Conservation (phyloP, 2,113 vertebrate species). For the Eupsittula cactorum region DNA sequence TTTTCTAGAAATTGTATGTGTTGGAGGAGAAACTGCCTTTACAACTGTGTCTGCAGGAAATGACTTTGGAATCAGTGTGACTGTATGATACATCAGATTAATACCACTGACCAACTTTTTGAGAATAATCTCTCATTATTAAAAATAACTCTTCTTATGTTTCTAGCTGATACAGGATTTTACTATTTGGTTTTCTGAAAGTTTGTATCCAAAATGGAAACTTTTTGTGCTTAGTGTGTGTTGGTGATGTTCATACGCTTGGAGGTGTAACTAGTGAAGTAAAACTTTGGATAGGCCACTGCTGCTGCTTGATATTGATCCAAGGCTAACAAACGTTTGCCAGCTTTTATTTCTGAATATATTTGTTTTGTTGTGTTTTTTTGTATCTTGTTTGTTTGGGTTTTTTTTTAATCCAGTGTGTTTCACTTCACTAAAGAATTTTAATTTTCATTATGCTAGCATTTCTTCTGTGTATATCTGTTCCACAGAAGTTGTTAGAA, state of each 20-base stretch:
- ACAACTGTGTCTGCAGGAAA: neutral
- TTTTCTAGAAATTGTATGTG: neutral
- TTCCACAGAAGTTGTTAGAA: neutral
- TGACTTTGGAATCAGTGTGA: neutral
- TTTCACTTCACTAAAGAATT: neutral
- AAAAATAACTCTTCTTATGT: neutral
- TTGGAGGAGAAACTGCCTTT: neutral
- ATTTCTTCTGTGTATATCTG: neutral
- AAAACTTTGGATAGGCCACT: neutral
- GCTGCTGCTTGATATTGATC: neutral
- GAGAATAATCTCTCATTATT: neutral
- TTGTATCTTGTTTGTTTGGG: neutral
- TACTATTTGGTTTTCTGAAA: neutral
- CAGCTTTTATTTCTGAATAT: neutral
- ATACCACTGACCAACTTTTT: neutral
- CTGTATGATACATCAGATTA: neutral
- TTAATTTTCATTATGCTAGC: neutral
- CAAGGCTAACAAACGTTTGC: neutral
- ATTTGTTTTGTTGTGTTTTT: neutral
- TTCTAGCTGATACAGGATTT: neutral
- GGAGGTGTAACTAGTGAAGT: neutral
- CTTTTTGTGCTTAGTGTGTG: neutral
- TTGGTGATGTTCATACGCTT: neutral
- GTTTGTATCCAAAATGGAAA: neutral
- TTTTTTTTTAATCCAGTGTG: neutral